These are phyloP conservation scores for Chrysotoxum bicinctum DNA, from an alignment of 2,888 invertebrate genomes.

Conservation along the genomic window DNA sequence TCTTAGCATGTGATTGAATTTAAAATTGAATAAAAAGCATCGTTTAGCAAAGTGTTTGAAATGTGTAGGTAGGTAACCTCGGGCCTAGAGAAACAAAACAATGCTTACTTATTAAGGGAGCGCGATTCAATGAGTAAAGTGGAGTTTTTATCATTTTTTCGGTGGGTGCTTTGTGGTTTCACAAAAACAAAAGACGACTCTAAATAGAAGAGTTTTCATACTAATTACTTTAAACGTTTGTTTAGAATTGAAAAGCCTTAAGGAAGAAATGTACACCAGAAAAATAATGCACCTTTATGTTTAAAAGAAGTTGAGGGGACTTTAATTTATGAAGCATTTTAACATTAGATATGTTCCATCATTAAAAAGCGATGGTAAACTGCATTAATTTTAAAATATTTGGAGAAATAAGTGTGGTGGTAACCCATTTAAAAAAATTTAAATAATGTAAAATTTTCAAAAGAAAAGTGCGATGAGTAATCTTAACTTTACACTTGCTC, in stretches of 20 bases:
- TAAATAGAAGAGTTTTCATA: background rate
- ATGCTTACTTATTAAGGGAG: background rate
- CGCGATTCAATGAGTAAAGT: background rate
- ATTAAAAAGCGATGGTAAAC: no score
- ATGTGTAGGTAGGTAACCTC: background rate
- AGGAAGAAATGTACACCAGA: background rate
- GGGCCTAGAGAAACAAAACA: background rate
- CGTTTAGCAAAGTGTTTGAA: constrained; percentile 13
- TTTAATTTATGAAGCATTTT: no score
- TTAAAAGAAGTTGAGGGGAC: background rate
- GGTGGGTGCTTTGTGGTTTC: background rate
- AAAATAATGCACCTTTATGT: background rate
- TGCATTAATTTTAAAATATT: no score
- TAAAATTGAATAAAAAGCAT: constrained; percentile 13
- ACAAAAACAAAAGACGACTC: background rate
- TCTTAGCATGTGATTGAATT: constrained; percentile 15
- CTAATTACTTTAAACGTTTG: background rate
- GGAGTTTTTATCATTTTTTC: background rate
- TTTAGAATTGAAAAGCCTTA: background rate
- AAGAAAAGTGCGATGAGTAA: no score
- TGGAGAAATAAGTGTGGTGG: no score
- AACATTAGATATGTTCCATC: no score
- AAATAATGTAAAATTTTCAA: no score
- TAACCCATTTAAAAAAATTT: no score
- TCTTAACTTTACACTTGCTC: no score